A percentile compares a stretch with the other conserved stretches of the same genome.
Evolutionary conservation across 2,113 vertebrate species (phyloP).

Genomic region (Rhabdornis inornatus): DNA sequence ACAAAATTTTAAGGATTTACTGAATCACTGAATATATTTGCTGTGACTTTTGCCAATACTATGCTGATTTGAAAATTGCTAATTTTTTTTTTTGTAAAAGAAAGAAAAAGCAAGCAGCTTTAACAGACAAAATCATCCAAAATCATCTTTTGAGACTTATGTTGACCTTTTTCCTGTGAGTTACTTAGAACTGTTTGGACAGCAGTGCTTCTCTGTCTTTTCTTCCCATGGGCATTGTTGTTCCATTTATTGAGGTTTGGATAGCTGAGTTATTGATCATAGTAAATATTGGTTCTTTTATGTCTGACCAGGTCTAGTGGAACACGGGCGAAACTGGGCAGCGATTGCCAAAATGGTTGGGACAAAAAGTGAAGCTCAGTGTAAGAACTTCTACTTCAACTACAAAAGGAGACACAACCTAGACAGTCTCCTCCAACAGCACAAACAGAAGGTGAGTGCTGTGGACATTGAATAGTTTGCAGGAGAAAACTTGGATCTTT

Average conservation of each 20-base stretch:
- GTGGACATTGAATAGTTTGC: not conserved
- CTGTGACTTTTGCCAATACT: not conserved
- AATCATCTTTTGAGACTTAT: not conserved
- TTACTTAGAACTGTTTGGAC: not conserved
- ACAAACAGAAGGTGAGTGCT: constrained; percentile 84
- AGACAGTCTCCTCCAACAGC: constrained; percentile 94
- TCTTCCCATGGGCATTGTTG: not conserved
- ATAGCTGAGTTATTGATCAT: not conserved
- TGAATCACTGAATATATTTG: not conserved
- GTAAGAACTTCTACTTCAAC: constrained; percentile 99
- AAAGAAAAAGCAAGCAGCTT: not conserved
- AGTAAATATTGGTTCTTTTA: not conserved
- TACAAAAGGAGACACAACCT: constrained; percentile 97
- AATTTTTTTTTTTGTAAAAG: not conserved
- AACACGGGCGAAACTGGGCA: constrained; percentile 96
- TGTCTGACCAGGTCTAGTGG: constrained; percentile 84
- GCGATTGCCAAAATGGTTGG: constrained; percentile 99
- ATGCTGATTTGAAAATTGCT: not conserved
- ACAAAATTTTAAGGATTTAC: not conserved
- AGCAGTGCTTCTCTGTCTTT: not conserved
- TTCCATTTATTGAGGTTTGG: not conserved
- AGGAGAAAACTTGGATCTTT: not conserved
- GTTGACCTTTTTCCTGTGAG: not conserved
- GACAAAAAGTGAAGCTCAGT: constrained; percentile 96
- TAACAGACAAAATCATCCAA: not conserved